These are phyloP conservation scores for Meteorus colon DNA, from an alignment of 2,888 invertebrate species.

Conservation along the genomic window DNA sequence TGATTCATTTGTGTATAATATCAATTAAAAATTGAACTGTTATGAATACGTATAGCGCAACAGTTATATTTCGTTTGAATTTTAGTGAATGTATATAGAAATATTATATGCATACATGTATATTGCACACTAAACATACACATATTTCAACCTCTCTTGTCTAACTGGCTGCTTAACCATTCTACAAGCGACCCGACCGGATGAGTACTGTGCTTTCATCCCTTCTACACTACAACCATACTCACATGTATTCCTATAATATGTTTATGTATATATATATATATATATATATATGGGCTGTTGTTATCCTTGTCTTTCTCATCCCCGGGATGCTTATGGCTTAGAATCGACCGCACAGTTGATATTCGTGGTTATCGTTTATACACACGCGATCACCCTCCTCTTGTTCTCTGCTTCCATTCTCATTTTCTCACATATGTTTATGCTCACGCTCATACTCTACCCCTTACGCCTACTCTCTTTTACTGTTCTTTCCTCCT, in stretches of 20 bases:
- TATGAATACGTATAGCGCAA: neutral
- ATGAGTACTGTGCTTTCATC: conserved; percentile 52
- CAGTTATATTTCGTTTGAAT: conserved; percentile 1
- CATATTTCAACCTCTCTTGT: conserved; percentile 23
- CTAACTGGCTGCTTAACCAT: conserved; percentile 59
- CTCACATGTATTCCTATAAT: neutral
- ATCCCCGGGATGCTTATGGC: neutral
- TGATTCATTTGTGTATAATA: too few relatives aligned
- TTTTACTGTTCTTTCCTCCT: neutral
- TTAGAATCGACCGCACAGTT: conserved; percentile 22
- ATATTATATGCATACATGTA: neutral
- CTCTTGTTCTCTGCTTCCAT: neutral
- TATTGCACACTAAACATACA: neutral
- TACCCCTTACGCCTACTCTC: neutral
- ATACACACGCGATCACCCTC: conserved; percentile 19
- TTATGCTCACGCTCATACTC: neutral
- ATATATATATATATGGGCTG: neutral
- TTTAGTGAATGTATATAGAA: neutral
- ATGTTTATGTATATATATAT: neutral
- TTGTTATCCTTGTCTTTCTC: neutral
- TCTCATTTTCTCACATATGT: neutral
- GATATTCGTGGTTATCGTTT: conserved; percentile 29
- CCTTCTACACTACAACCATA: neutral
- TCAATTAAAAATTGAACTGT: too few relatives aligned
- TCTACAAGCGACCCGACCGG: conserved; percentile 53